Evolutionary conservation across 2,797 vertebrate species (phyloP), one percentile per base, ranked within the genome.

Genomic region (Pangasius macronema): DNA sequence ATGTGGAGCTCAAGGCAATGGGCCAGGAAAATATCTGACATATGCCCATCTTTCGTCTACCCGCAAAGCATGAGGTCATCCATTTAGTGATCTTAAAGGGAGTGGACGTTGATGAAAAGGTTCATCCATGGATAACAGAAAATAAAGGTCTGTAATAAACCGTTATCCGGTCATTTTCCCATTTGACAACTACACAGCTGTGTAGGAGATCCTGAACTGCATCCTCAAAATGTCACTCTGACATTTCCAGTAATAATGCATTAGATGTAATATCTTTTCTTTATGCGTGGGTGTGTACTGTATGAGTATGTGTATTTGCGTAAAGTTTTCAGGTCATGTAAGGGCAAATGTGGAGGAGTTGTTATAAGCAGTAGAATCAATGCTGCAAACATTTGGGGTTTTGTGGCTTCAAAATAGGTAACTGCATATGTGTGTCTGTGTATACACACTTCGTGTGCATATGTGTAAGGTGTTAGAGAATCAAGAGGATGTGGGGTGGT

Each of bases 11-110:
- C 18, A 59, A 49, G 79, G 87, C 75, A 82, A 61, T 2, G 3
- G 53, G 55, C 83, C 83, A 87, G 88, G 90, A 89, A 91, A 87
- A 87, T 85, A 87, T 85, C 73, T 9, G 67, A 81, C 87, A 86
- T 87, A 85, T 89, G 63, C 76, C 63, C 82, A 86, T 87, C 65
- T 72, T 33, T 53, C 30, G 76, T 76, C 76, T 84, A 59, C 76
- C 83, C 81, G 84, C 72, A 87, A 87, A 86, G 42, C 75, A 87
- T 82, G 84, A 88, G 83, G 79, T 90, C 90, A 89, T 75, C 46
- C 59, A 55, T 68, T 89, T 27, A 67, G 72, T 33, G 81, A 86
- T 46, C 72, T 68, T 55, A 59, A 83, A 63, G 16, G 9, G 87
- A 85, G 76, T 24, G 83, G 42, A 51, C 13, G 13, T 27, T 53